Conservation (phyloP, 1,140 invertebrate genomes). For the Panulirus ornatus region DNA sequence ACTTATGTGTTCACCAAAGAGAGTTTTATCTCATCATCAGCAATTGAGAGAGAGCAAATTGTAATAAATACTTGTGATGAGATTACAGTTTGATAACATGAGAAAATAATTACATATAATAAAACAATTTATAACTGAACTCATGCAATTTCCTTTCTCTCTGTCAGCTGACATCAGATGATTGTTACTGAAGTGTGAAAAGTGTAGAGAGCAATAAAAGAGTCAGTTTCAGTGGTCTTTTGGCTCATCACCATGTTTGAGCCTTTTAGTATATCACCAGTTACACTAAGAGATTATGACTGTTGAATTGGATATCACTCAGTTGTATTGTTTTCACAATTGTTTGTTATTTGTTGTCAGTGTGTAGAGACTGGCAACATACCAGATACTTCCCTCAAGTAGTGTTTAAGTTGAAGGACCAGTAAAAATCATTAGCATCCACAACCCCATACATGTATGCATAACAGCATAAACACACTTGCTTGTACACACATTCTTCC, state of each 20-base stretch:
- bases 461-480: conserved; percentile 4
- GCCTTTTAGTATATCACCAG: conserved; percentile 32
- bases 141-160: conserved; percentile 56
- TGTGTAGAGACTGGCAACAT: conserved; percentile 58
- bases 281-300: conserved; percentile 55
- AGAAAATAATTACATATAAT: background rate
- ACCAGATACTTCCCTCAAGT: conserved; percentile 59
- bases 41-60: conserved; percentile 57
- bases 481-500: conserved; percentile 4
- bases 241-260: conserved; percentile 46
- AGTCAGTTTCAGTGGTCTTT: conserved; percentile 59
- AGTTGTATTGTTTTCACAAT: conserved; percentile 47
- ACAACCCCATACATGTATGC: conserved; percentile 18
- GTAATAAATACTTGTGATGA: conserved; percentile 1
- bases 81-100: no score
- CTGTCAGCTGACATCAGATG: conserved; percentile 58
- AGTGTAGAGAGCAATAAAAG: conserved; percentile 69
- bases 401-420: conserved; percentile 58
- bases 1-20: conserved; percentile 54
- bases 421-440: conserved; percentile 17
- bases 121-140: background rate
- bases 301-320: conserved; percentile 58
- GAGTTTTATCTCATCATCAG: conserved; percentile 46
- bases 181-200: conserved; percentile 53
- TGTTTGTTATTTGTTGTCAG: conserved; percentile 65